Conservation (phyloP, 2,888 invertebrate species). For the Drosophila lutescens region DNA sequence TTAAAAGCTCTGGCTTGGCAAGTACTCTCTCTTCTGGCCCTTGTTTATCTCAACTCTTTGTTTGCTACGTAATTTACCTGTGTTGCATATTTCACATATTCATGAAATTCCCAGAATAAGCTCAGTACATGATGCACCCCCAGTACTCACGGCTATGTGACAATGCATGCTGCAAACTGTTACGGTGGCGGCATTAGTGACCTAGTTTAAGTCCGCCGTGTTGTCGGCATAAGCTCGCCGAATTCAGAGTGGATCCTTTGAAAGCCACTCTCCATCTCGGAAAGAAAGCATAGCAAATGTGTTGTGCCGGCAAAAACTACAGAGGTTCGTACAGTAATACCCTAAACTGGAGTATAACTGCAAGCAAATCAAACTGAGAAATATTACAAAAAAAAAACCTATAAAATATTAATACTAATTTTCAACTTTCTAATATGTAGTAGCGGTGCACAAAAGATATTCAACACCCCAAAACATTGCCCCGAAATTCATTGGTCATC, state of each 20-base stretch:
- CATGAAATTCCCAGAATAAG: background rate
- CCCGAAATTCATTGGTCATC: background rate
- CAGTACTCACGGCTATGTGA: background rate
- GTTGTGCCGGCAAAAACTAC: background rate
- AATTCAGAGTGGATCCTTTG: constrained; percentile 2
- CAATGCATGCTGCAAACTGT: constrained; percentile 5
- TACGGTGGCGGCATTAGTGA: constrained; percentile 7
- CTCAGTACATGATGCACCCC: background rate
- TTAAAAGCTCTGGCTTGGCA: background rate
- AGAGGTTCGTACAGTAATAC: background rate
- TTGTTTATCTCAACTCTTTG: background rate
- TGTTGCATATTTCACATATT: constrained; percentile 3
- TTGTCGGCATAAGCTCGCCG: background rate
- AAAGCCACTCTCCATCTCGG: constrained; percentile 1
- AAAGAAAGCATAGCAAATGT: constrained; percentile 1
- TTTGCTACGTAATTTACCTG: constrained; percentile 1
- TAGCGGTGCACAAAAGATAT: background rate
- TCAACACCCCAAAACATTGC: background rate
- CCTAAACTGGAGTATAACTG: too few species aligned
- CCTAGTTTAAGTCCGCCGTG: constrained; percentile 1
- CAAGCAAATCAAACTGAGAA: too few species aligned
- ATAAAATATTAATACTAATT: background rate
- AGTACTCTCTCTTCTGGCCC: too few species aligned
- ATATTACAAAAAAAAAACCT: background rate
- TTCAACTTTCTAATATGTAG: too few species aligned